These are phyloP conservation scores for Euthynnus affinis DNA, from an alignment of 2,797 vertebrate species.

Conservation along the genomic window DNA sequence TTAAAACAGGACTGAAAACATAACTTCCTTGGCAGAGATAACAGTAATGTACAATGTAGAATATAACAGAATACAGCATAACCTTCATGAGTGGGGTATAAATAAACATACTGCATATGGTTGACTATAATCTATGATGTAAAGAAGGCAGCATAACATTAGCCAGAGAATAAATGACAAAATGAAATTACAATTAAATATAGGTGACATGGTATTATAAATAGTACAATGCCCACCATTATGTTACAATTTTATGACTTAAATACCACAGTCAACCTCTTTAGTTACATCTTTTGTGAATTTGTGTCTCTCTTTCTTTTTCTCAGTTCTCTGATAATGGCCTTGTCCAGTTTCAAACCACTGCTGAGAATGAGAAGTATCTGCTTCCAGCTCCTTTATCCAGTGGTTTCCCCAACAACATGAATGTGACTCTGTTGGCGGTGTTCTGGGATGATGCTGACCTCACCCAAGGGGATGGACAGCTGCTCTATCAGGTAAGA, in stretches of 20 bases:
- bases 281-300: neutral
- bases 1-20: neutral
- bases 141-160: neutral
- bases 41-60: neutral
- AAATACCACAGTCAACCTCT: neutral
- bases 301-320: constrained; percentile 29
- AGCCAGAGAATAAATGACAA: neutral
- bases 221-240: neutral
- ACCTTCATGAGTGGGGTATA: neutral
- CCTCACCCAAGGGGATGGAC: constrained; percentile 84
- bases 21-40: neutral
- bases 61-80: neutral
- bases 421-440: constrained; percentile 82
- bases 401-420: constrained; percentile 79
- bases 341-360: constrained; percentile 86
- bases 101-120: neutral
- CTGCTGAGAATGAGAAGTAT: constrained; percentile 84
- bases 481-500: constrained; percentile 85
- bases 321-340: constrained; percentile 90
- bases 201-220: neutral
- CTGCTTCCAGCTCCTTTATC: constrained; percentile 83
- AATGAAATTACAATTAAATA: neutral
- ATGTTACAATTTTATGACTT: neutral
- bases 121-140: neutral
- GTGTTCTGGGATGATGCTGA: constrained; percentile 90